A percentile compares a stretch with the other conserved stretches of the same genome.
phyloP scores from a whole-genome alignment of 2,797 vertebrate species.

The Myotis pilosus region DNA sequence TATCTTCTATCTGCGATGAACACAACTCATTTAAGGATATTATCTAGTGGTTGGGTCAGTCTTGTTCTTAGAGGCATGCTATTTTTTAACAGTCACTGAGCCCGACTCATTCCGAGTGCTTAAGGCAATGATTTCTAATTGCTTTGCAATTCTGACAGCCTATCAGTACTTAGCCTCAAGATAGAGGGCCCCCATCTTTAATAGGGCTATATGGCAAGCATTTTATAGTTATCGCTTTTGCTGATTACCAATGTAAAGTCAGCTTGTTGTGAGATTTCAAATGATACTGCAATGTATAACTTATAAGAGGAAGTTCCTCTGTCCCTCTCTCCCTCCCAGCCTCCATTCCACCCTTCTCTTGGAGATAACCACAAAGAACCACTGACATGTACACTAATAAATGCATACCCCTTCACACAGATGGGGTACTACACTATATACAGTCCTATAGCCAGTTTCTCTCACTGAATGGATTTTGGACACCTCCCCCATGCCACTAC shows the following conservation, averaged over 20 bases:
- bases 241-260: background rate
- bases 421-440: background rate
- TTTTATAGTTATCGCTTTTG: background rate
- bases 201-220: background rate
- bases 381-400: background rate
- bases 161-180: background rate
- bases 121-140: slow-evolving; percentile 13
- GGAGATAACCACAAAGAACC: background rate
- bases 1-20: background rate
- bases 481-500: background rate
- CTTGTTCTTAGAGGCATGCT: background rate
- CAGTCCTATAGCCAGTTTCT: background rate
- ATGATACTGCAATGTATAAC: background rate
- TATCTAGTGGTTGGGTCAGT: slow-evolving; percentile 3
- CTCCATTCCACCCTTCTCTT: background rate
- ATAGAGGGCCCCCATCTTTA: background rate
- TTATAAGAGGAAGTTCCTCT: background rate
- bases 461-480: background rate
- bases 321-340: background rate
- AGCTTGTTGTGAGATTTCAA: slow-evolving; percentile 12
- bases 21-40: slow-evolving; percentile 1
- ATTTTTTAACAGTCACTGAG: slow-evolving; percentile 32
- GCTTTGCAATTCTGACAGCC: background rate
- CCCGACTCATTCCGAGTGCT: background rate
- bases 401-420: background rate